Evolutionary conservation across 1,140 invertebrate species (phyloP).

Genomic region (Drosophila nasuta): DNA sequence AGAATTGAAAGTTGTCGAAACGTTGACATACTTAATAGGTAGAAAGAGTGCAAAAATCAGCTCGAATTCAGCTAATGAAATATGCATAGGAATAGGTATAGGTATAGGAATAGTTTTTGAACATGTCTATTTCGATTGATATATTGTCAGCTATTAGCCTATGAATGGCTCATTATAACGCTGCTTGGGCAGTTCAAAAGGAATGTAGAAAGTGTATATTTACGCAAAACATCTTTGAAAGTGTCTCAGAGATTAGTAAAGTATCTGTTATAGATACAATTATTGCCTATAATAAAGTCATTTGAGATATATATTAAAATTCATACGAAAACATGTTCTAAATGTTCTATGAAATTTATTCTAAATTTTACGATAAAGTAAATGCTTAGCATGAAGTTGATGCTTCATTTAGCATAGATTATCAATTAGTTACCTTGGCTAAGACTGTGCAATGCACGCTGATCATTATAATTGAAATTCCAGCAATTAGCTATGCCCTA

Average conservation of each 20-base stretch:
- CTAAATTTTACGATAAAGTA: background rate
- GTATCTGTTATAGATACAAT: background rate
- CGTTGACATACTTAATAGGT: slow-evolving; percentile 57
- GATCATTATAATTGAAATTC: slow-evolving; percentile 16
- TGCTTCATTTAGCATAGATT: background rate
- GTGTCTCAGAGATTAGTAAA: background rate
- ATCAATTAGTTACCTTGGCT: background rate
- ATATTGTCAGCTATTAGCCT: slow-evolving; percentile 20
- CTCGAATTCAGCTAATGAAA: slow-evolving; percentile 37
- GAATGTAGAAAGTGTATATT: slow-evolving; percentile 7
- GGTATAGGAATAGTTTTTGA: slow-evolving; percentile 33
- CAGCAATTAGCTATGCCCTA: slow-evolving; percentile 51
- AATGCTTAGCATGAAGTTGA: background rate
- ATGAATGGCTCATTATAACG: slow-evolving; percentile 46
- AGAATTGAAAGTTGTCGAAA: slow-evolving; percentile 65
- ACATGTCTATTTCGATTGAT: slow-evolving; percentile 36
- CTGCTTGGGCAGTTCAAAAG: slow-evolving; percentile 6
- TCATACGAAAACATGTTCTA: no score
- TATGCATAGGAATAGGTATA: slow-evolving; percentile 42
- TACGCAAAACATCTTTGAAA: background rate
- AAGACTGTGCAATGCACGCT: background rate
- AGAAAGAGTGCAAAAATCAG: slow-evolving; percentile 55
- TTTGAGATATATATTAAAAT: no score
- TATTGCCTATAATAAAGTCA: background rate
- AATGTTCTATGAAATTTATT: no score